Evolutionary conservation across 2,797 vertebrate species (phyloP).

Genomic region (Gambelia wislizenii): DNA sequence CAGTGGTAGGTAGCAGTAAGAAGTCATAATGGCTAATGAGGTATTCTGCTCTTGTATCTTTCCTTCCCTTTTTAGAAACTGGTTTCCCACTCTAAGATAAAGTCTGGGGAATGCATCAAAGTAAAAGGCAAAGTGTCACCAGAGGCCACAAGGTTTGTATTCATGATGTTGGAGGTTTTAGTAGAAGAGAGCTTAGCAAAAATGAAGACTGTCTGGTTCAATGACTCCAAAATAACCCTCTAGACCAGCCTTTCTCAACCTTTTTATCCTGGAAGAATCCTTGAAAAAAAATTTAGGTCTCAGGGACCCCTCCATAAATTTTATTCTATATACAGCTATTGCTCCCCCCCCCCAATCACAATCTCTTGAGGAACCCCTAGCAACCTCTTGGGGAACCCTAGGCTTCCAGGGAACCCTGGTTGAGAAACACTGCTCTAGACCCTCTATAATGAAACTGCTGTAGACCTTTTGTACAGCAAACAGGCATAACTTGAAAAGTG

Average conservation of each 20-base stretch:
- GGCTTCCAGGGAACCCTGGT: too few species aligned
- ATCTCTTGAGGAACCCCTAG: too few species aligned
- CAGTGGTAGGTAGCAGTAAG: too few species aligned
- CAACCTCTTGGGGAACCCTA: too few species aligned
- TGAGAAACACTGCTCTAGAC: too few species aligned
- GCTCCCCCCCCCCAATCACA: too few species aligned
- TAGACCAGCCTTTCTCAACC: too few species aligned
- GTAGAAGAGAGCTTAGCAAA: background rate
- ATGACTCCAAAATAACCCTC: background rate
- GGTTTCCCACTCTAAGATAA: slow-evolving; percentile 73
- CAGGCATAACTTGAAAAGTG: background rate
- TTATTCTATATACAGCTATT: too few species aligned
- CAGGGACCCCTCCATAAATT: too few species aligned
- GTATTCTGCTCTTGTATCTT: background rate
- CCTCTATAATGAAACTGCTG: background rate
- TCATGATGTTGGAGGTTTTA: background rate
- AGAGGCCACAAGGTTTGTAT: slow-evolving; percentile 79
- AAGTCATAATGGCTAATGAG: too few species aligned
- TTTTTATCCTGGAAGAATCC: too few species aligned
- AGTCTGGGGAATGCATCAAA: slow-evolving; percentile 74
- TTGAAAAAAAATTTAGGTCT: too few species aligned
- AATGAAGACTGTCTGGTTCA: background rate
- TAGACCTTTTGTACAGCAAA: background rate
- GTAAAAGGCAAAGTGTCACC: slow-evolving; percentile 74
- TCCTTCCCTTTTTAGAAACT: slow-evolving; percentile 68